phyloP scores from a whole-genome alignment of 2,113 vertebrate species.

The Cricetomys ansorgei region DNA sequence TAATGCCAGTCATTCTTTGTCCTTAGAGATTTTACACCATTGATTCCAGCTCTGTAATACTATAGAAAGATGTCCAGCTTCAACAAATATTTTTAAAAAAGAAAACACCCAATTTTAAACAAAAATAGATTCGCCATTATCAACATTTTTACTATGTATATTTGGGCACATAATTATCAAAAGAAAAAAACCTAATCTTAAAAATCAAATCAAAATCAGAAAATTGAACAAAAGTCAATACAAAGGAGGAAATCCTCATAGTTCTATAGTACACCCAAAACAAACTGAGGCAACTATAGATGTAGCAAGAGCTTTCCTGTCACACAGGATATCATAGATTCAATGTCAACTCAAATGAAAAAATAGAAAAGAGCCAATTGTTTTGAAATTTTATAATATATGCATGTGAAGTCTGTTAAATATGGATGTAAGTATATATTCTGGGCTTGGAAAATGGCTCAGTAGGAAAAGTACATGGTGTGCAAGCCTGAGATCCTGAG shows the following conservation, averaged over 20 bases:
- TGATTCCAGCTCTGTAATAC: neutral
- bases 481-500: too few relatives aligned
- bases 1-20: constrained; percentile 15
- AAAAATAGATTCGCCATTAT: neutral
- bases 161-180: neutral
- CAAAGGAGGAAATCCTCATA: neutral
- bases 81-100: constrained; percentile 14
- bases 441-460: neutral
- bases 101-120: constrained; percentile 9
- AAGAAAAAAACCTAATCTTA: neutral
- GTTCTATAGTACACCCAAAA: neutral
- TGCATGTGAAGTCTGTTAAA: neutral
- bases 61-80: neutral
- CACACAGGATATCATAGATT: neutral
- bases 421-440: neutral
- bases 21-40: neutral
- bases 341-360: neutral
- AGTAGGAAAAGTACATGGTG: neutral
- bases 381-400: constrained; percentile 7
- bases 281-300: neutral
- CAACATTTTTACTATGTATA: neutral
- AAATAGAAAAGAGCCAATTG: neutral
- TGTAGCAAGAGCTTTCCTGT: neutral
- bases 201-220: neutral
- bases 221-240: too few relatives aligned